These are phyloP conservation scores for Chaetophractus vellerosus DNA, from an alignment of 2,797 vertebrate genomes.

Conservation along the genomic window DNA sequence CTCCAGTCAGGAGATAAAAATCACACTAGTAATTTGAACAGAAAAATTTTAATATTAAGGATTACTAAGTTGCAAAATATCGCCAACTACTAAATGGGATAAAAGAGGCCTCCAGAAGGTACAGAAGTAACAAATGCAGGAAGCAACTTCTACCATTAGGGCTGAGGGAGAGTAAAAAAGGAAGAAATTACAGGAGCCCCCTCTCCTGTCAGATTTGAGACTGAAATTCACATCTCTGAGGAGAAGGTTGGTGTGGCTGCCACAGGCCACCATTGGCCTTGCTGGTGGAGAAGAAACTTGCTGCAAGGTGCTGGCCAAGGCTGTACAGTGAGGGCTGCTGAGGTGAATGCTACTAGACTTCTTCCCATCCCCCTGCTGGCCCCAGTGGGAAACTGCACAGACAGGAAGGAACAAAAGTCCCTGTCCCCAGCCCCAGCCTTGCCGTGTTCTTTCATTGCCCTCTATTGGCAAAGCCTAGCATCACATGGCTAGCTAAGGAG, in stretches of 20 bases:
- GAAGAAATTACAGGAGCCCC: neutral
- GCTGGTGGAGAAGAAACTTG: fast-evolving
- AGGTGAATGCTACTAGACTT: neutral
- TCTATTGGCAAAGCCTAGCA: neutral
- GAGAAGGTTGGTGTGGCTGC: neutral
- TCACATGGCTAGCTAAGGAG: neutral
- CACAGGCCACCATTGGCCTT: too few relatives aligned
- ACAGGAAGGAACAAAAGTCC: neutral
- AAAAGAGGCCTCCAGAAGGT: neutral
- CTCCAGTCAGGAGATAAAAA: neutral
- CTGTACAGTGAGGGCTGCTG: too few relatives aligned
- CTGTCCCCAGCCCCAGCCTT: neutral
- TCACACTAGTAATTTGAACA: neutral
- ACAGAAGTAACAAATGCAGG: neutral
- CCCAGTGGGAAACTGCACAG: neutral
- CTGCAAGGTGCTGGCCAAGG: too few relatives aligned
- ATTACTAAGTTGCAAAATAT: neutral
- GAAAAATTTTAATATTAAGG: neutral
- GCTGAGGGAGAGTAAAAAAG: neutral
- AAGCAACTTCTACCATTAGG: neutral
- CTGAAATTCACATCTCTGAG: neutral
- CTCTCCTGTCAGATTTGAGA: neutral
- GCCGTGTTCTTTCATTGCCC: neutral
- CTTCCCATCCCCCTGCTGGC: neutral
- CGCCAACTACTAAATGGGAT: neutral